Evolutionary conservation across 2,888 invertebrate species (phyloP).

Genomic region (Clanis bilineata): DNA sequence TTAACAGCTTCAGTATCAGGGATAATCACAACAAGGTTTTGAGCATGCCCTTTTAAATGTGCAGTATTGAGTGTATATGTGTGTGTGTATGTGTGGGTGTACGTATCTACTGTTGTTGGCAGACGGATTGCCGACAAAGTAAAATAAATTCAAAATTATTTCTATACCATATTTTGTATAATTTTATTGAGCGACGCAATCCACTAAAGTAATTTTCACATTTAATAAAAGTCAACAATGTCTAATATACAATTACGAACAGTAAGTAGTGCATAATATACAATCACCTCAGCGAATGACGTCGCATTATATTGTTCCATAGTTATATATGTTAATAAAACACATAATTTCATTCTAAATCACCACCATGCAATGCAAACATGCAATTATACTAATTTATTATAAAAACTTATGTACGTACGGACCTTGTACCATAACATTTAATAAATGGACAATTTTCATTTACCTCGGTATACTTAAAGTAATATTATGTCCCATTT

Average conservation of each 20-base stretch:
- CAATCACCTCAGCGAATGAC: constrained; percentile 10
- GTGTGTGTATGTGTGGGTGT: not conserved
- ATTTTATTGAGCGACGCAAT: constrained; percentile 11
- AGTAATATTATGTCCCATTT: constrained; percentile 64
- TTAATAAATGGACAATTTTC: constrained; percentile 48
- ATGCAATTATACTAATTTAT: constrained; percentile 55
- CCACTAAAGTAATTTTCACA: constrained; percentile 4
- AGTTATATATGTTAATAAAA: constrained; percentile 22
- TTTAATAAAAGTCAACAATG: constrained; percentile 9
- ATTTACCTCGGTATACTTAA: constrained; percentile 49
- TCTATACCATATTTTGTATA: constrained; percentile 7
- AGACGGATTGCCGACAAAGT: constrained; percentile 5
- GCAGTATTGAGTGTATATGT: constrained; percentile 56
- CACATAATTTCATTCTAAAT: constrained; percentile 58
- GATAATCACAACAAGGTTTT: constrained; percentile 59
- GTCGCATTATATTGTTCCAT: constrained; percentile 3
- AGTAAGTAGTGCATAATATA: constrained; percentile 9
- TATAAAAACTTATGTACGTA: constrained; percentile 61
- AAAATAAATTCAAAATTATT: not conserved
- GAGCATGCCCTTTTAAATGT: constrained; percentile 75
- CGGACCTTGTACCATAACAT: constrained; percentile 57
- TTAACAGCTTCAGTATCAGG: constrained; percentile 55
- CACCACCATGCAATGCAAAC: constrained; percentile 70
- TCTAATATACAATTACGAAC: constrained; percentile 10
- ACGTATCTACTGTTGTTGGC: constrained; percentile 5